Conservation (phyloP, 2,888 invertebrate genomes). For the Julus scanicus region DNA sequence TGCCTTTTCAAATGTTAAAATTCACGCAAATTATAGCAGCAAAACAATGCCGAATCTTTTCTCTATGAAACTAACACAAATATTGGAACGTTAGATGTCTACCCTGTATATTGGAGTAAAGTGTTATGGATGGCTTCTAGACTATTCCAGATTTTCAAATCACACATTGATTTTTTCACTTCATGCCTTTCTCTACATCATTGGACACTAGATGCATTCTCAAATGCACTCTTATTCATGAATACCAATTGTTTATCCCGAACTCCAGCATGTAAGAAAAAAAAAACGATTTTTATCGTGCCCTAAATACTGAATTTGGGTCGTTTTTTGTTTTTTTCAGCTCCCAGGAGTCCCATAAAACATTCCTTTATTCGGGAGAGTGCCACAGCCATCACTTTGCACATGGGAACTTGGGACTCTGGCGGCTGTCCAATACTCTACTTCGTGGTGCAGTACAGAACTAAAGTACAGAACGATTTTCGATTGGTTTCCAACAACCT, state of each 20-base stretch:
- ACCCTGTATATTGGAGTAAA: not conserved
- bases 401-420: slow-evolving; percentile 92
- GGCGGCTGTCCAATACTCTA: slow-evolving; percentile 96
- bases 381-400: slow-evolving; percentile 85
- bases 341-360: slow-evolving; percentile 78
- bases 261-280: too few species aligned
- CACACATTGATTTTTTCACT: not conserved
- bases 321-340: slow-evolving; percentile 65
- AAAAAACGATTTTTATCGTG: too few species aligned
- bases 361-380: slow-evolving; percentile 83
- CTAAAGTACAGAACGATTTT: slow-evolving; percentile 65
- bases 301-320: not conserved
- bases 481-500: slow-evolving; percentile 59
- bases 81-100: too few species aligned
- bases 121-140: not conserved
- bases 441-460: slow-evolving; percentile 94
- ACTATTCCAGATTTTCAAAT: not conserved
- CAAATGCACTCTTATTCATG: not conserved
- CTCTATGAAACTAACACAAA: too few species aligned
- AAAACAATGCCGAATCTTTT: too few species aligned
- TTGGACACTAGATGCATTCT: not conserved
- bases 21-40: too few species aligned
- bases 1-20: too few species aligned
- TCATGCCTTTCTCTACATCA: not conserved
- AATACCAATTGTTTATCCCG: not conserved